Evolutionary conservation across 2,797 vertebrate species (phyloP), one percentile per base, ranked within the genome.

Genomic region (Tapirus indicus): DNA sequence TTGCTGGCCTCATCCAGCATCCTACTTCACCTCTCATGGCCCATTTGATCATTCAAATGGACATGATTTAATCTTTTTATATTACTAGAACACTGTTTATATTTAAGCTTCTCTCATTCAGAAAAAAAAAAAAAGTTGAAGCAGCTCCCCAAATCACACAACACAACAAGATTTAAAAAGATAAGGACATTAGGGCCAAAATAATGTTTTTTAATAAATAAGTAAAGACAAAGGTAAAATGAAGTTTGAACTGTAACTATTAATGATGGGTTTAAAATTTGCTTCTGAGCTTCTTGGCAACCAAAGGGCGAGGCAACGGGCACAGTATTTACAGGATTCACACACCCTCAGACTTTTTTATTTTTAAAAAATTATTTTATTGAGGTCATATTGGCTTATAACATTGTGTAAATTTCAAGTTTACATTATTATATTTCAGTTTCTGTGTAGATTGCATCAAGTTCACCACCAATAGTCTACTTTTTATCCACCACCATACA

Each of bases 211-310:
- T 52, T 69, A 75, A 38, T 60, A 79, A 69, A 84, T 35, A 91
- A 75, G 72, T n/a, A 66, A 91, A 79, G 60, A 23, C 25, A 92
- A 88, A 93, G 9, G 27, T 5, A 91, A 91, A 88, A 72, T 38
- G 77, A 85, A 96, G 20, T 1, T 78, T 60, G 25, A 64, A 78
- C 35, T 62, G 0, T 87, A 86, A 62, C 10, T 72, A 82, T 16
- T 74, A 78, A 75, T 2, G 47, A 8, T 75, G 17, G 7, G 32
- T 41, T 94, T 89, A 85, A 38, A 41, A 54, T 92, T 90, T 80
- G 32, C 20, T 41, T 88, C 25, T 78, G 72, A 93, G 66, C 0
- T 32, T 78, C 32, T 95, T 87, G 83, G n/a, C 6, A 71, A 90
- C 44, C 27, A 69, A 11, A 87, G 38, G 23, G 8, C 7, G 13